These are phyloP conservation scores for Caenorhabditis plicata DNA, from an alignment of 2,888 invertebrate species.

Conservation along the genomic window DNA sequence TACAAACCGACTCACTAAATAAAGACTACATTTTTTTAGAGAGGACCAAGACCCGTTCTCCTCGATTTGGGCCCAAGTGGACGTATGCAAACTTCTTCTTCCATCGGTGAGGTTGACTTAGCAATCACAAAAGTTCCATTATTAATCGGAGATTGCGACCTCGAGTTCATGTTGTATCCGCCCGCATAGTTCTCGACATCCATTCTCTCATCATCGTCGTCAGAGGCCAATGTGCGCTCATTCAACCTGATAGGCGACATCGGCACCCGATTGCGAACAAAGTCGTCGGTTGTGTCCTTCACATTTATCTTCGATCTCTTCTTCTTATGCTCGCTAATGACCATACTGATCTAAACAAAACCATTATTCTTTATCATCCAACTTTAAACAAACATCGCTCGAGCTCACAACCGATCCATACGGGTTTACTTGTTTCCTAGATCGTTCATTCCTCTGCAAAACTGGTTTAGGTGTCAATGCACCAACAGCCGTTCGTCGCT, in stretches of 20 bases:
- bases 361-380: no score
- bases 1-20: no score
- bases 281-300: no score
- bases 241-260: conserved; percentile 24
- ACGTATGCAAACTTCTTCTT: no score
- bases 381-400: conserved; percentile 5
- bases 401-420: conserved; percentile 27
- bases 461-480: conserved; percentile 28
- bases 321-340: no score
- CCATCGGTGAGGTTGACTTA: conserved; percentile 1
- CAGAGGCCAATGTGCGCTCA: conserved; percentile 15
- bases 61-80: no score
- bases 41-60: no score
- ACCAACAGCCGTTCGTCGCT: conserved; percentile 17
- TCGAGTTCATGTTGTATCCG: background rate
- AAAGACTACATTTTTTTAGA: no score
- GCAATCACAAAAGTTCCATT: background rate
- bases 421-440: conserved; percentile 11
- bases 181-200: conserved; percentile 4
- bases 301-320: no score
- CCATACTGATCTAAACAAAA: no score
- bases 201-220: conserved; percentile 12
- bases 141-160: background rate
- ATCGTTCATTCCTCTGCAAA: conserved; percentile 21
- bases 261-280: conserved; percentile 15